phyloP scores from a whole-genome alignment of 2,113 vertebrate genomes.

The Ictalurus punctatus region DNA sequence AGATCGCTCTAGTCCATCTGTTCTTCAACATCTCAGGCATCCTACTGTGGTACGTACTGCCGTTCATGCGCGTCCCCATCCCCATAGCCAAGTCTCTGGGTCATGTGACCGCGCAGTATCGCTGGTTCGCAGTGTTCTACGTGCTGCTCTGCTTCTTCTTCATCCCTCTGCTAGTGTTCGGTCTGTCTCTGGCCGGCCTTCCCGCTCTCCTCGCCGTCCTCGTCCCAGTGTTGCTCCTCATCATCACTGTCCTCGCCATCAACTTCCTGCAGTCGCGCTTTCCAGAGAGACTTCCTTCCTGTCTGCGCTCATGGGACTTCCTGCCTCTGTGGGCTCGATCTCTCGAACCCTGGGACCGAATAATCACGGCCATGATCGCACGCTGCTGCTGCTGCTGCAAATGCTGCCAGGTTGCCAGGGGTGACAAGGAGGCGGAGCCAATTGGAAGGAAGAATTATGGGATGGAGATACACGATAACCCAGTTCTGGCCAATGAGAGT shows the following conservation, averaged over 20 bases:
- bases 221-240: conserved; percentile 68
- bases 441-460: conserved; percentile 51
- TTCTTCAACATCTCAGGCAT: conserved; percentile 95
- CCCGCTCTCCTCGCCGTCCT: conserved; percentile 81
- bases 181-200: conserved; percentile 88
- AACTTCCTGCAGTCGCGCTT: conserved; percentile 75
- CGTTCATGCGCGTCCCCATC: conserved; percentile 87
- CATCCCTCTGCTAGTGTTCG: conserved; percentile 80
- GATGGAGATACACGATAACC: conserved; percentile 75
- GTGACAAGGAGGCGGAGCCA: conserved; percentile 51
- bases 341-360: conserved; percentile 83
- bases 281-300: conserved; percentile 74
- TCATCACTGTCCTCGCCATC: conserved; percentile 74
- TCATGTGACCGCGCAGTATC: conserved; percentile 81
- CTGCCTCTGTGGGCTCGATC: conserved; percentile 87
- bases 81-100: conserved; percentile 82
- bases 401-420: conserved; percentile 71
- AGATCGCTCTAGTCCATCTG: conserved; percentile 95
- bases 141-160: conserved; percentile 83
- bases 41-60: conserved; percentile 88
- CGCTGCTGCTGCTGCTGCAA: conserved; percentile 80
- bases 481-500: conserved; percentile 60
- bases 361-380: conserved; percentile 60
- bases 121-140: conserved; percentile 92
- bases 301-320: conserved; percentile 83